Evolutionary conservation across 1,140 invertebrate species (phyloP).

Genomic region (Drosophila lini): DNA sequence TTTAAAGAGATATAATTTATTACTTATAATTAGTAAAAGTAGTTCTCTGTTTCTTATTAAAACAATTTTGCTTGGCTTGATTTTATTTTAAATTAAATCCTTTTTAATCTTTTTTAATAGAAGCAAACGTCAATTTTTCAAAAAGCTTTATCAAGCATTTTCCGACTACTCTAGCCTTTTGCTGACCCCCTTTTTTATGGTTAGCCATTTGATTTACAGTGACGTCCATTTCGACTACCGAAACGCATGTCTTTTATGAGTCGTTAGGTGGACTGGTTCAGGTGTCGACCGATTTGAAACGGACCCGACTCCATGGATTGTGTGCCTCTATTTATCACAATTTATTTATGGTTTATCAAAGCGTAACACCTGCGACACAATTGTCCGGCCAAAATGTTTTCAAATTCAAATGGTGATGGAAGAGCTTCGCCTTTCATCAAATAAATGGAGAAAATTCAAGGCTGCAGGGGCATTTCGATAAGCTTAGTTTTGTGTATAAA

Average conservation of each 20-base stretch:
- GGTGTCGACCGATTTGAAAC: conserved; percentile 21
- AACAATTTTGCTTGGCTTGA: neutral
- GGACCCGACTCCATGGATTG: conserved; percentile 16
- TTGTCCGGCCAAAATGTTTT: conserved; percentile 36
- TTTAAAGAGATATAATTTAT: too few species aligned
- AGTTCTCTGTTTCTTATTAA: neutral
- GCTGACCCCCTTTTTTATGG: conserved; percentile 9
- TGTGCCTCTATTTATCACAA: conserved; percentile 68
- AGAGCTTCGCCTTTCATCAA: conserved; percentile 25
- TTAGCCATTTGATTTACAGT: conserved; percentile 61
- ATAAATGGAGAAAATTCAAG: conserved; percentile 13
- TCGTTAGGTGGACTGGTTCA: conserved; percentile 51
- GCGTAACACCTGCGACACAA: conserved; percentile 58
- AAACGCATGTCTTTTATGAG: conserved; percentile 60
- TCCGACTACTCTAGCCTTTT: conserved; percentile 1
- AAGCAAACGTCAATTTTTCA: conserved; percentile 11
- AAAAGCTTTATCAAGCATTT: neutral
- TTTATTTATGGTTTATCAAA: conserved; percentile 73
- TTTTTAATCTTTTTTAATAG: neutral
- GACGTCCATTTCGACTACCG: conserved; percentile 28
- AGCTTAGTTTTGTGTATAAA: neutral
- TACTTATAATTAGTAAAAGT: too few species aligned
- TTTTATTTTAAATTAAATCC: neutral
- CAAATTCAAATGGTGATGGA: conserved; percentile 30
- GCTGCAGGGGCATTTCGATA: neutral